Conservation (phyloP, 2,888 invertebrate genomes). For the Phortica okadai region DNA sequence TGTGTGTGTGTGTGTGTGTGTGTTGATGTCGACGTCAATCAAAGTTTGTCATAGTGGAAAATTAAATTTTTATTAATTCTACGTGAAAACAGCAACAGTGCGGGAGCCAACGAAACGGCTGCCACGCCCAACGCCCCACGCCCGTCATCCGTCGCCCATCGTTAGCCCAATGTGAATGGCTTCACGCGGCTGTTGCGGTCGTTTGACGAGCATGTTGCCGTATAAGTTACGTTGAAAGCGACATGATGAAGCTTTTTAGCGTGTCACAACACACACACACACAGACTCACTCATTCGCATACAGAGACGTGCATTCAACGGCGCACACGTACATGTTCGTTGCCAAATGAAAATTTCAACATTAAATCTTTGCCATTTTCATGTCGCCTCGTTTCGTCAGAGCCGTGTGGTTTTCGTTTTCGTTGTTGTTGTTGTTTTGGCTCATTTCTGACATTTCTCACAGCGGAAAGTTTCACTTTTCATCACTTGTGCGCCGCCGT, state of each 20-base stretch:
- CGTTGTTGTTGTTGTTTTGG: neutral
- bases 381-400: neutral
- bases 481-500: slow-evolving; percentile 9
- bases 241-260: neutral
- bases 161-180: neutral
- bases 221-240: neutral
- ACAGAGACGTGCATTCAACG: neutral
- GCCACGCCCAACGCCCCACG: neutral
- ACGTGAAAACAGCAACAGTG: neutral
- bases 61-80: slow-evolving; percentile 31
- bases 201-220: neutral
- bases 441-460: neutral
- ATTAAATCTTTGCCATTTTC: neutral
- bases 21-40: slow-evolving; percentile 11
- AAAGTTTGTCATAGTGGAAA: slow-evolving; percentile 29
- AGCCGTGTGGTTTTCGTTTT: neutral
- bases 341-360: slow-evolving; percentile 9
- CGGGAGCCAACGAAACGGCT: neutral
- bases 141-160: neutral
- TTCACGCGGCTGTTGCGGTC: neutral
- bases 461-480: slow-evolving; percentile 13
- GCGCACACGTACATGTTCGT: neutral
- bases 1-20: neutral
- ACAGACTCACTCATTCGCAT: neutral
- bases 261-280: slow-evolving; percentile 1